phyloP scores from a whole-genome alignment of 2,888 invertebrate species.

The Pollenia labialis region DNA sequence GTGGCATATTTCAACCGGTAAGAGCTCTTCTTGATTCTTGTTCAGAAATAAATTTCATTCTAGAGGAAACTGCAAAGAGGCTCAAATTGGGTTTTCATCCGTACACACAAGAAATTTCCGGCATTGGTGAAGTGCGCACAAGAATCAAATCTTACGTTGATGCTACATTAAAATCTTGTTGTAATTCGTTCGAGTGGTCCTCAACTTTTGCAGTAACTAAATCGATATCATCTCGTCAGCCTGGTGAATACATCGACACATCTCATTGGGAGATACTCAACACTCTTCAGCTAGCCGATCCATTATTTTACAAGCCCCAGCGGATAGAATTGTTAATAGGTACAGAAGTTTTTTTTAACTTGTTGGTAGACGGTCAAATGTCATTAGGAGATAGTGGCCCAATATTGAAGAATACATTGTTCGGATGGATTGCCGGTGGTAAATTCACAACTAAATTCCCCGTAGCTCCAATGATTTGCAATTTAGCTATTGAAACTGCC shows the following conservation, averaged over 20 bases:
- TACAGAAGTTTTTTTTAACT: conserved; percentile 56
- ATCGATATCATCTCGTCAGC: conserved; percentile 41
- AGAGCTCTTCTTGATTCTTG: conserved; percentile 34
- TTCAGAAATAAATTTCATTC: conserved; percentile 22
- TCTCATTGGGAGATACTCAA: conserved; percentile 38
- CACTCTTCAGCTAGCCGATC: conserved; percentile 16
- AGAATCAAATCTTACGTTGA: conserved; percentile 26
- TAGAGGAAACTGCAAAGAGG: not conserved
- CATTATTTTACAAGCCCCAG: conserved; percentile 51
- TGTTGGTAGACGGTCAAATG: conserved; percentile 48
- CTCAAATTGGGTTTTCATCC: not conserved
- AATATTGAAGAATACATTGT: conserved; percentile 45
- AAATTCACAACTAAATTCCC: not conserved
- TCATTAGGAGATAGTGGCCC: conserved; percentile 51
- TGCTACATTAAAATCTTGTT: conserved; percentile 57
- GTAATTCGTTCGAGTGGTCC: conserved; percentile 54
- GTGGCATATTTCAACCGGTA: conserved; percentile 42
- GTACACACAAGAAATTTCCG: conserved; percentile 44
- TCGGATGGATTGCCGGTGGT: conserved; percentile 45
- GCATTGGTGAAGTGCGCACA: conserved; percentile 55
- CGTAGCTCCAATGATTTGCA: not conserved
- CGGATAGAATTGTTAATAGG: conserved; percentile 58
- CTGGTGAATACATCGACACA: conserved; percentile 44
- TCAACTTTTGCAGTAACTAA: conserved; percentile 47
- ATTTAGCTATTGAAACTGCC: not conserved